These are phyloP conservation scores for Gortyna flavago DNA, from an alignment of 2,888 invertebrate genomes.

Conservation along the genomic window DNA sequence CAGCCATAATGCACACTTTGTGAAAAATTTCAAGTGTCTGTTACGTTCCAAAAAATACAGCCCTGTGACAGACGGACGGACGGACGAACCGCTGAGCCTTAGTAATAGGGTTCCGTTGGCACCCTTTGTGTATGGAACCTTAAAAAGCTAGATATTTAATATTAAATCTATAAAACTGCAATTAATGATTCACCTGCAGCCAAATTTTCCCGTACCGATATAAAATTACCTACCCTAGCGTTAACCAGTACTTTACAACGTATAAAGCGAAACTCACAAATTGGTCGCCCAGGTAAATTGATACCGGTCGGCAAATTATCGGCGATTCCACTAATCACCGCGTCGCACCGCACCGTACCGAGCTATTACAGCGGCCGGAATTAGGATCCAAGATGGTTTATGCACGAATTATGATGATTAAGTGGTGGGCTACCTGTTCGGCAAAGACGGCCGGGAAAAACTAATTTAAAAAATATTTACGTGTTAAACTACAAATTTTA, in stretches of 20 bases:
- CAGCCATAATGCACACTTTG: too few relatives aligned
- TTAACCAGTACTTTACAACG: constrained; percentile 7
- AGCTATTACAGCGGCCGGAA: constrained; percentile 57
- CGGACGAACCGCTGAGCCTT: not conserved
- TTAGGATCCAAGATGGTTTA: constrained; percentile 57
- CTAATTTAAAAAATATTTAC: not conserved
- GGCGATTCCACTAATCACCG: constrained; percentile 70
- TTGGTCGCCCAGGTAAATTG: constrained; percentile 67
- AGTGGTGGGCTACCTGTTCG: constrained; percentile 4
- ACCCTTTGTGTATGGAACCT: not conserved
- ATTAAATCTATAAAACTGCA: not conserved
- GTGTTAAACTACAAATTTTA: not conserved
- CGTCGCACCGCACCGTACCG: constrained; percentile 58
- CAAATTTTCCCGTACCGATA: not conserved
- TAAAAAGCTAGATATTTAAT: not conserved
- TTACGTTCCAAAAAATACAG: not conserved
- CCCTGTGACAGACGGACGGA: not conserved
- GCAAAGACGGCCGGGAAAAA: not conserved
- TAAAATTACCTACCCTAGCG: constrained; percentile 1
- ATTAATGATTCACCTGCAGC: not conserved
- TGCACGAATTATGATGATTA: constrained; percentile 44
- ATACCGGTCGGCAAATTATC: constrained; percentile 70
- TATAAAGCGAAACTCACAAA: constrained; percentile 48
- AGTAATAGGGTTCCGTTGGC: not conserved
- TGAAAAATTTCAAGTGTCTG: too few relatives aligned